Evolutionary conservation across 2,888 invertebrate species (phyloP).

Genomic region (Neoitamus cyanurus): DNA sequence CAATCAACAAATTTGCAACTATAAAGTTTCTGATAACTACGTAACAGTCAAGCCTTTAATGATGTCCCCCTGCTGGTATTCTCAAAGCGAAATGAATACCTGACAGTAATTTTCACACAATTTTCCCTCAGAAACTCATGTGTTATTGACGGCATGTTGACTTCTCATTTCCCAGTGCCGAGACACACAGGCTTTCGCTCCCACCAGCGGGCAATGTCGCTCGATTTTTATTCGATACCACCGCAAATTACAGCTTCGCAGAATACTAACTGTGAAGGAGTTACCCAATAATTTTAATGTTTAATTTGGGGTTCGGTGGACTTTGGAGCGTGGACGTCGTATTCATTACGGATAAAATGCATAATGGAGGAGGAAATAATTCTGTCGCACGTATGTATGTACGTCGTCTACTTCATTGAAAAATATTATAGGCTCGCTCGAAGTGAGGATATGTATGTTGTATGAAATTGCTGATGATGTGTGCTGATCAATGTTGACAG

Average conservation of each 20-base stretch:
- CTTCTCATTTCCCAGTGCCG: not conserved
- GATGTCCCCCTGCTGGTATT: not conserved
- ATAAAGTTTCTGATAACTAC: not conserved
- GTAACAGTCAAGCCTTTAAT: conserved; percentile 23
- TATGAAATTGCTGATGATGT: no score
- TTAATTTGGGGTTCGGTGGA: not conserved
- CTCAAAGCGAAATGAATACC: conserved; percentile 16
- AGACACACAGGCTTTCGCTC: not conserved
- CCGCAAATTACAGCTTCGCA: not conserved
- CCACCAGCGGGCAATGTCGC: not conserved
- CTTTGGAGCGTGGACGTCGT: not conserved
- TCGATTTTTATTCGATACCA: not conserved
- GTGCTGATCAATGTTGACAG: no score
- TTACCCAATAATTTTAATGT: not conserved
- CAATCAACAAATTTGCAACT: conserved; percentile 35
- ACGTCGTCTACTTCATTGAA: not conserved
- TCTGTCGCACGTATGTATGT: not conserved
- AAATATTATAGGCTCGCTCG: no score
- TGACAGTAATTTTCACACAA: conserved; percentile 22
- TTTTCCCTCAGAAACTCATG: not conserved
- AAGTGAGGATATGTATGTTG: no score
- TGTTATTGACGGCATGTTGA: conserved; percentile 20
- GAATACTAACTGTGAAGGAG: not conserved
- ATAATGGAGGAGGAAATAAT: not conserved
- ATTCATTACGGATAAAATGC: not conserved